Conservation (phyloP, 2,888 invertebrate genomes). For the Harpalus rufipes region DNA sequence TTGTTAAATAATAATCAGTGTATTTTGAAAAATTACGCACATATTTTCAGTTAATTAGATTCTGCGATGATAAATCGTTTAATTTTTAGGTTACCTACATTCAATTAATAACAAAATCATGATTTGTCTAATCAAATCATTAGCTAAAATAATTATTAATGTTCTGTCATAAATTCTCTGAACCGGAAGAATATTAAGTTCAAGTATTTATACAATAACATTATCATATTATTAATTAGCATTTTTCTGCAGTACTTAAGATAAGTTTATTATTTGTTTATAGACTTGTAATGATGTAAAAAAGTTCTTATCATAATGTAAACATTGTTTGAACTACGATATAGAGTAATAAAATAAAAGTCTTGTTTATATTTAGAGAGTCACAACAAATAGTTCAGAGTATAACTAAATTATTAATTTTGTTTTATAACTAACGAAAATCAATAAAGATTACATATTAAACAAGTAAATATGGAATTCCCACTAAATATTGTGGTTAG, state of each 20-base stretch:
- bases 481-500: too few species aligned
- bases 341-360: not conserved
- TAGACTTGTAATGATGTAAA: not conserved
- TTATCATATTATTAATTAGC: slow-evolving; percentile 1
- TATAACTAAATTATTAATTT: too few species aligned
- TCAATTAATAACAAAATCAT: slow-evolving; percentile 17
- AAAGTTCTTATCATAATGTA: not conserved
- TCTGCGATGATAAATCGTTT: slow-evolving; percentile 16
- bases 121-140: not conserved
- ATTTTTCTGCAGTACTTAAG: not conserved
- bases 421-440: too few species aligned
- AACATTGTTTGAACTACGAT: not conserved
- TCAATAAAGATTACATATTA: too few species aligned
- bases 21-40: slow-evolving; percentile 12
- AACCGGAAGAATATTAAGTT: not conserved
- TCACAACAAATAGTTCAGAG: not conserved
- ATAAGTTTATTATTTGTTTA: not conserved
- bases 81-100: slow-evolving; percentile 42
- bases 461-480: too few species aligned
- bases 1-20: slow-evolving; percentile 18
- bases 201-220: not conserved
- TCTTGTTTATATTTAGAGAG: not conserved
- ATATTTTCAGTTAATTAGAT: not conserved
- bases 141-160: slow-evolving; percentile 13
- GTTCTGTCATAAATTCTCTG: not conserved